Evolutionary conservation across 2,113 vertebrate species (phyloP), one percentile per base, ranked within the genome.

Genomic region (Chauna torquata): DNA sequence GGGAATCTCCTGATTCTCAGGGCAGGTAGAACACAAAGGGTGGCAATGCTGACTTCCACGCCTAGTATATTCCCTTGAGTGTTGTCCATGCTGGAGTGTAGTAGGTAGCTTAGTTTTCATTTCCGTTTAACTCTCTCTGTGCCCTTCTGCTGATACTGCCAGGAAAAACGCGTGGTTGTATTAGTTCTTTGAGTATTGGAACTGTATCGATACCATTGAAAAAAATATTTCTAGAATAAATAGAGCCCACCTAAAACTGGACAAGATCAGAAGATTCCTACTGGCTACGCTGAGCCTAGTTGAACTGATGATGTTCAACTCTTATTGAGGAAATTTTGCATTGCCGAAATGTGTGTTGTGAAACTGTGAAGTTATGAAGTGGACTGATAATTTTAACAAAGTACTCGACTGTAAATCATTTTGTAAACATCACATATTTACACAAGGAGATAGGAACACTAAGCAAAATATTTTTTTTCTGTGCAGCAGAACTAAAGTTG

Each of bases 281-380:
- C 58, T 64, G 0, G 2, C 45, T 52, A 1, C 1, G 2, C 6
- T 70, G 18, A 75, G 23, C 27, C 19, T 36, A 27, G 8, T 7
- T 66, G 38, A 69, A 19, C 44, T 92, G 17, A 70, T 92, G 17
- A 70, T 66, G 45, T 23, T 79, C 45, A 44, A 2, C 18, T 6
- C 18, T 30, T 49, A 19, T 1, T 0, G 0, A 76, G 52, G 23
- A 82, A 44, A 52, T 47, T 34, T 0, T 85, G 45, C 71, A 82
- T 80, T 77, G 34, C 49, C 85, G 70, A 91, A 87, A 75, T 38
- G 17, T 20, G 16, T 65, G n/a, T 80, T 92, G 82, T 55, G 34
- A 85, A 86, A 27, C 45, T 81, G 38, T 52, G 16, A 83, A 57
- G 47, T 86, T 90, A 81, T 4, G 16, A 78, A 70, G 44, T 54